Evolutionary conservation across 2,888 invertebrate genomes (phyloP).

Genomic region (Nomada goodeniana): DNA sequence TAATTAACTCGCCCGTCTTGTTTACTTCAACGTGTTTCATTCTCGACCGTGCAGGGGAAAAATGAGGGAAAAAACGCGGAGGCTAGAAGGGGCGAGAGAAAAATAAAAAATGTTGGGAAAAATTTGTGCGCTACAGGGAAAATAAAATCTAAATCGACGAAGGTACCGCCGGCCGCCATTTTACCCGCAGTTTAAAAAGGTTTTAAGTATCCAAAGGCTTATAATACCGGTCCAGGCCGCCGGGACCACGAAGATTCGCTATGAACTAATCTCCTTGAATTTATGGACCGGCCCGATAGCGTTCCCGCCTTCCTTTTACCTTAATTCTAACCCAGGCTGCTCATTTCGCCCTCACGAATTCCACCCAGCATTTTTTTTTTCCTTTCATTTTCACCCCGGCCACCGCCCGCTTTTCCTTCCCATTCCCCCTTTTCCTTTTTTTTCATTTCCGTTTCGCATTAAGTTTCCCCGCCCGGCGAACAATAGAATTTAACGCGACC

Average conservation of each 20-base stretch:
- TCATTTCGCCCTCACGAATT: conserved; percentile 66
- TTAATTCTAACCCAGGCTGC: conserved; percentile 74
- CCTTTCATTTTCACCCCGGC: conserved; percentile 54
- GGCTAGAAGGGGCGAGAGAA: not conserved
- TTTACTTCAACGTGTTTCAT: conserved; percentile 5
- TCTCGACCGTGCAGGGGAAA: not conserved
- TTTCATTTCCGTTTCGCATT: conserved; percentile 70
- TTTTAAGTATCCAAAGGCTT: conserved; percentile 64
- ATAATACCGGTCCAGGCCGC: conserved; percentile 47
- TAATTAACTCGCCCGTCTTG: conserved; percentile 37
- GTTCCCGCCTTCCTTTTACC: conserved; percentile 78
- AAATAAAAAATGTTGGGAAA: not conserved
- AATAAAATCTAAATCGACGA: conserved; percentile 54
- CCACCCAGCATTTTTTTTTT: conserved; percentile 67
- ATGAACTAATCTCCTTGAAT: conserved; percentile 78
- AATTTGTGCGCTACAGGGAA: conserved; percentile 10
- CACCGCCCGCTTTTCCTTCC: conserved; percentile 6
- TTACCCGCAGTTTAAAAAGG: conserved; percentile 56
- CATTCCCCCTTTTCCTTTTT: conserved; percentile 32
- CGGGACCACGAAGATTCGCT: conserved; percentile 64
- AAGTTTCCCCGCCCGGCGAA: conserved; percentile 59
- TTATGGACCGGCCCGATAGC: conserved; percentile 79
- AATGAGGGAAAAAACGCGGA: no score
- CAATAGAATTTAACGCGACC: conserved; percentile 70
- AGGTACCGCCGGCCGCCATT: conserved; percentile 21